Evolutionary conservation across 2,888 invertebrate species (phyloP), one percentile per base, ranked within the genome.

Genomic region (Trichopoda pennipes): DNA sequence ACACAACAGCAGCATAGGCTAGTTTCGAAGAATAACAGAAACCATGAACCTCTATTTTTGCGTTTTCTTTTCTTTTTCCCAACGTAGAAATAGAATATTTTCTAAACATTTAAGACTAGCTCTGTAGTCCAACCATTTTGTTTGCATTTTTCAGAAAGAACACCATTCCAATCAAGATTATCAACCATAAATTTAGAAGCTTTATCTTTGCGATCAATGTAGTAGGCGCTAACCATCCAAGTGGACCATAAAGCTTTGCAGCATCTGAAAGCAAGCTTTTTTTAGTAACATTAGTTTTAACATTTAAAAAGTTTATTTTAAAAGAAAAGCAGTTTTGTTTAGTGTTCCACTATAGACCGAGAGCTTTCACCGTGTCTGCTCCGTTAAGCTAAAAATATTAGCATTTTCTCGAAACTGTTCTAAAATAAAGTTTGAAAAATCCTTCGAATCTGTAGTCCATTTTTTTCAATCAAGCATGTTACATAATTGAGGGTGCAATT

Each of bases 381-480:
- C 28, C 4, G 28, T 64, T 64, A 32, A 81, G 16, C 35, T 69
- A 61, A 73, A 61, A 21, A 17, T 16, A 32, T 69, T 21, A 0
- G 61, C n/a, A 14, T 61, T 70, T 44, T 84, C 84, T 19, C 73
- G 23, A 12, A 56, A 7, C 12, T 38, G 55, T 21, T 84, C 73
- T 3, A 23, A 23, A 2, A 17, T 8, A 19, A 51, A 6, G 8
- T 23, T 14, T 21, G 80, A 42, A 12, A 81, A 38, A 32, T 77
- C 60, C 12, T 32, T 8, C 0, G 81, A 84, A 47, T 77, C 79
- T 14, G 81, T 69, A 12, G 60, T 79, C 81, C 73, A 84, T 61
- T 84, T 84, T 7, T 81, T 16, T 47, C 81, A 51, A 70, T 84
- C 70, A 38, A 78, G 17, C 21, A 56, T 4, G 23, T 68, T 7